phyloP scores from a whole-genome alignment of 2,888 invertebrate species.

The Nomada fabriciana region DNA sequence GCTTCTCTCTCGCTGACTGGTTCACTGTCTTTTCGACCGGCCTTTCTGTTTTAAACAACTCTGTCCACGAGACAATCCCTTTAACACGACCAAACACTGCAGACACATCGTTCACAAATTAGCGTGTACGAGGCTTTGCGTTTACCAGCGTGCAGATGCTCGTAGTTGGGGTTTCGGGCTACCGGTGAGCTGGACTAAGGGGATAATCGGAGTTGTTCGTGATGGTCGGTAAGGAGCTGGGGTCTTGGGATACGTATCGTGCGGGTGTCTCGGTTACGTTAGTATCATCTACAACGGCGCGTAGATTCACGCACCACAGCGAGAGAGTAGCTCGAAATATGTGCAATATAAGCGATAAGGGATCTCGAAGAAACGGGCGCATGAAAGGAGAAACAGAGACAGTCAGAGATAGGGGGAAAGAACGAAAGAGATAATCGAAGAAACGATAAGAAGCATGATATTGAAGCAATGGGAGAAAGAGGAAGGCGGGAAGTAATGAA shows the following conservation, averaged over 20 bases:
- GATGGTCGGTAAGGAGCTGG: slow-evolving; percentile 58
- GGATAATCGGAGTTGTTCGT: slow-evolving; percentile 49
- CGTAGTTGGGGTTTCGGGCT: slow-evolving; percentile 51
- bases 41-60: slow-evolving; percentile 80
- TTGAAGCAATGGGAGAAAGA: slow-evolving; percentile 44
- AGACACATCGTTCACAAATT: slow-evolving; percentile 80
- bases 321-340: slow-evolving; percentile 72
- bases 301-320: slow-evolving; percentile 69
- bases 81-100: slow-evolving; percentile 80
- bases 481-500: slow-evolving; percentile 46
- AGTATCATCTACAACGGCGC: slow-evolving; percentile 74
- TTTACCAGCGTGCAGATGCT: slow-evolving; percentile 71
- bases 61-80: slow-evolving; percentile 79
- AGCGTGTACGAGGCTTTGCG: slow-evolving; percentile 55
- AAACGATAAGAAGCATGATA: slow-evolving; percentile 48
- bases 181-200: slow-evolving; percentile 33
- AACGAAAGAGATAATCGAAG: slow-evolving; percentile 38
- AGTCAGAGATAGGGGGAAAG: slow-evolving; percentile 16
- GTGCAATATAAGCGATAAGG: slow-evolving; percentile 77
- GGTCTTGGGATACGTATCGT: slow-evolving; percentile 66
- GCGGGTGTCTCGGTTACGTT: slow-evolving; percentile 73
- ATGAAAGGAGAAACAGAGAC: slow-evolving; percentile 6
- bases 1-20: slow-evolving; percentile 58
- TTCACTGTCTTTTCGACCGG: slow-evolving; percentile 74
- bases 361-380: slow-evolving; percentile 40